Evolutionary conservation across 2,888 invertebrate genomes (phyloP).

Genomic region (Conchocele bisecta): DNA sequence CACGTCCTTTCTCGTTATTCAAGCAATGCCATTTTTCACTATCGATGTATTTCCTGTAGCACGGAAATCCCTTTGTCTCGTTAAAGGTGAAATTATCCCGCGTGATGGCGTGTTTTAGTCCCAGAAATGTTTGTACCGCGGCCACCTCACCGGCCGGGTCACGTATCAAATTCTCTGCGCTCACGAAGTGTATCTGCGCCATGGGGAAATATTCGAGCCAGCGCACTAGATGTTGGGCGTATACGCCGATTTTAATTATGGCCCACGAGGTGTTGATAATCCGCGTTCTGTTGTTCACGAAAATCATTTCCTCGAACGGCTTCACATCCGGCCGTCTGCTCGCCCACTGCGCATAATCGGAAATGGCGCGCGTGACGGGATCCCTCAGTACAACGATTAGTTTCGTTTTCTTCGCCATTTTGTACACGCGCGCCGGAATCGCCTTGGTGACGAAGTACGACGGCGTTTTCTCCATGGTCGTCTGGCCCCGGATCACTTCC

Average conservation of each 20-base stretch:
- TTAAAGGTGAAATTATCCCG: slow-evolving; percentile 97
- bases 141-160: slow-evolving; percentile 95
- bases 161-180: slow-evolving; percentile 92
- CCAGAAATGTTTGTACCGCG: slow-evolving; percentile 93
- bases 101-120: slow-evolving; percentile 91
- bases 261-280: slow-evolving; percentile 92
- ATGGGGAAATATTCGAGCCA: slow-evolving; percentile 94
- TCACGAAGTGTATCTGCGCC: slow-evolving; percentile 92
- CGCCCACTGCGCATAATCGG: slow-evolving; percentile 92
- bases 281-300: slow-evolving; percentile 88
- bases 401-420: slow-evolving; percentile 93
- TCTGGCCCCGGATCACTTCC: slow-evolving; percentile 91
- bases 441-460: slow-evolving; percentile 95
- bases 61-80: slow-evolving; percentile 95
- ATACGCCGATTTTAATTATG: slow-evolving; percentile 90
- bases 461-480: slow-evolving; percentile 97
- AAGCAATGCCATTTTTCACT: slow-evolving; percentile 82
- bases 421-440: slow-evolving; percentile 91
- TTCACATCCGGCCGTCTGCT: slow-evolving; percentile 78
- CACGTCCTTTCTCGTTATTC: slow-evolving; percentile 84
- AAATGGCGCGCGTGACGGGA: slow-evolving; percentile 95
- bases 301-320: slow-evolving; percentile 79
- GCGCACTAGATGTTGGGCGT: slow-evolving; percentile 90
- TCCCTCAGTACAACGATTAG: slow-evolving; percentile 94
- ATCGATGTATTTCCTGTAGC: slow-evolving; percentile 84